Evolutionary conservation across 2,797 vertebrate genomes (phyloP), one percentile per base, ranked within the genome.

Genomic region (Taenioides sp.): DNA sequence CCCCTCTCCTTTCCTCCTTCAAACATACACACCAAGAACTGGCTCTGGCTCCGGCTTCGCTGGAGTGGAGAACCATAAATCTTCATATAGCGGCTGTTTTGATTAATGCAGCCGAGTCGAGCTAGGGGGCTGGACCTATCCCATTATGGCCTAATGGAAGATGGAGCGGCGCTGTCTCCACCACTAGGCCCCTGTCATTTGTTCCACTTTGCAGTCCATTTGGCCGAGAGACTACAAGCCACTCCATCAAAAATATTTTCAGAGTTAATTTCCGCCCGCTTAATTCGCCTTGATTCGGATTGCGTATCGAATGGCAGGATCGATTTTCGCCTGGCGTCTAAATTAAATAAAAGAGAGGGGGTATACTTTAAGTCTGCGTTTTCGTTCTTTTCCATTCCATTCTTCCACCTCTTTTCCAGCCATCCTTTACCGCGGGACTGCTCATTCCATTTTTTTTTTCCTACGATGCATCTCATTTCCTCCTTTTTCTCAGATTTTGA

Each of bases 141-240:
- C 96, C 96, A 97, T 97, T 97, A 97, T 93, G 93, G 94, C 94
- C 94, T 97, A 97, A 97, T 97, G 94, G 95, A 97, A 97, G 96
- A 97, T 97, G 96, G 96, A 97, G 95, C 94, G 95, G 94, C 94
- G 94, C 95, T 97, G 96, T 97, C 96, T 96, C 94, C 95, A 95
- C 94, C 95, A 95, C 95, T 95, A 96, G 95, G 95, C 95, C 95
- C 95, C 95, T 95, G 95, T 97, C 96, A 97, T 97, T 97, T 97
- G 96, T 97, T 96, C 96, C 96, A 96, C 96, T 97, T 97, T 96
- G 96, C 96, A 96, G 95, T 96, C 95, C 96, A 96, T 96, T 96
- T 96, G 95, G 95, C 94, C 95, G 94, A 95, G 95, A 96, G 94
- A 95, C 92, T 95, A 96, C 95, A 96, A 95, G 94, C 94, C 94